Base-by-base conservation (phyloP, 2,113 vertebrate species). In the Rhinogobius similis region DNA sequence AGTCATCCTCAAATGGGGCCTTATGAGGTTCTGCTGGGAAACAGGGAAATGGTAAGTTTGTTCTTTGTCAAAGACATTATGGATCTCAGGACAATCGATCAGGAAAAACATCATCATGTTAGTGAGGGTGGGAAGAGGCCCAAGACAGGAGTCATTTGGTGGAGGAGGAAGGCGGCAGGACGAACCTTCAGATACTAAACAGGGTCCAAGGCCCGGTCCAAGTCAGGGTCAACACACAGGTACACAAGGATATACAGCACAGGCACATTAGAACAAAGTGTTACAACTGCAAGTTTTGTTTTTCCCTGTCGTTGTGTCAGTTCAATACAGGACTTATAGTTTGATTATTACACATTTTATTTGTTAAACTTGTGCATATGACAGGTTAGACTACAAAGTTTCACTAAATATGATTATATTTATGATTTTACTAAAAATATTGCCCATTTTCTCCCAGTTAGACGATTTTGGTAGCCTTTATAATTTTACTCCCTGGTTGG, bases 161-260 rank as follows among this genome's bases (percentile, higher is more conserved):
- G 44, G 65, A 52, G 39, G 56, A 62, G 32, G 71, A 76, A 63
- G 52, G 29, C 69, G 76, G 79, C 73, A 79, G 68, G 76, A 86
- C 70, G 84, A 75, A 87, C 84, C 85, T 88, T 44, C 1, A 81
- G 68, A 63, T 64, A 88, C 68, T 87, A 85, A 81, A 83, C 77
- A 77, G 77, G 77, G 72, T 82, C 83, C 77, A 43, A n/a, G 58
- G 65, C 75, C 66, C 44, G 52, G 72, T 86, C 84, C 84, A 38
- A 76, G 55, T 68, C 74, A 70, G 78, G 72, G 73, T 75, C 80
- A 78, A 66, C 65, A 68, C 67, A 75, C 62, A 63, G 73, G 62
- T 79, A 68, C 75, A 79, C 62, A 86, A 65, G 82, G 68, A 85
- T 41, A 86, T 67, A 81, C 68, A 71, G 62, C 20, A 55, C 24